These are phyloP conservation scores for Tetheella fluctuosa DNA, from an alignment of 2,888 invertebrate genomes.

Conservation along the genomic window DNA sequence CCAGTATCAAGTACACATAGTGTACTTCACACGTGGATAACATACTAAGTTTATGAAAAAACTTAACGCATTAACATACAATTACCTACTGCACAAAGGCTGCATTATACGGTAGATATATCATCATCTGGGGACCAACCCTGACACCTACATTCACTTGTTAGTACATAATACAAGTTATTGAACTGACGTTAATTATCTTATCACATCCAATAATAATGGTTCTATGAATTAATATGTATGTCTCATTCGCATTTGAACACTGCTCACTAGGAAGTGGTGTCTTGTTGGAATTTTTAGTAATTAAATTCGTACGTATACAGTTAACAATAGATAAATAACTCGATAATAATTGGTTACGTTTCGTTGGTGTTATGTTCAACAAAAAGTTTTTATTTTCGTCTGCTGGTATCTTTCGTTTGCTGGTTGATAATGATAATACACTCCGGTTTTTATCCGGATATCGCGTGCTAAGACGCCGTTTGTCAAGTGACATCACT, in stretches of 20 bases:
- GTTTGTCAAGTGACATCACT: slow-evolving; percentile 48
- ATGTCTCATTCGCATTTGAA: slow-evolving; percentile 49
- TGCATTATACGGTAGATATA: slow-evolving; percentile 27
- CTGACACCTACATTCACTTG: slow-evolving; percentile 41
- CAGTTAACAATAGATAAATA: slow-evolving; percentile 19
- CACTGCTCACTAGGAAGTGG: slow-evolving; percentile 35
- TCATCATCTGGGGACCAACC: slow-evolving; percentile 14
- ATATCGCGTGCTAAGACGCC: slow-evolving; percentile 49
- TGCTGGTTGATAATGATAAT: slow-evolving; percentile 18
- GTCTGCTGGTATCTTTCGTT: slow-evolving; percentile 14
- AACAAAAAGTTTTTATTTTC: slow-evolving; percentile 33
- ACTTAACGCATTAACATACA: slow-evolving; percentile 49
- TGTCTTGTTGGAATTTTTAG: slow-evolving; percentile 16
- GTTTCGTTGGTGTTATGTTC: slow-evolving; percentile 38
- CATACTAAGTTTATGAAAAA: slow-evolving; percentile 41
- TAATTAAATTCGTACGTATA: slow-evolving; percentile 22
- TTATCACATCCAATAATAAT: slow-evolving; percentile 70
- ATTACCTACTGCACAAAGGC: slow-evolving; percentile 39
- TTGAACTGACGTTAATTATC: slow-evolving; percentile 71
- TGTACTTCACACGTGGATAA: slow-evolving; percentile 35
- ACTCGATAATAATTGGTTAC: slow-evolving; percentile 34
- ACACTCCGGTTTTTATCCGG: slow-evolving; percentile 27
- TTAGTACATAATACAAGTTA: slow-evolving; percentile 61
- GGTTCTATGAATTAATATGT: too few species aligned
- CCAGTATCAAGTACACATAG: slow-evolving; percentile 19